These are phyloP conservation scores for Rousettus madagascariensis DNA, from an alignment of 2,797 vertebrate genomes.

Conservation along the genomic window DNA sequence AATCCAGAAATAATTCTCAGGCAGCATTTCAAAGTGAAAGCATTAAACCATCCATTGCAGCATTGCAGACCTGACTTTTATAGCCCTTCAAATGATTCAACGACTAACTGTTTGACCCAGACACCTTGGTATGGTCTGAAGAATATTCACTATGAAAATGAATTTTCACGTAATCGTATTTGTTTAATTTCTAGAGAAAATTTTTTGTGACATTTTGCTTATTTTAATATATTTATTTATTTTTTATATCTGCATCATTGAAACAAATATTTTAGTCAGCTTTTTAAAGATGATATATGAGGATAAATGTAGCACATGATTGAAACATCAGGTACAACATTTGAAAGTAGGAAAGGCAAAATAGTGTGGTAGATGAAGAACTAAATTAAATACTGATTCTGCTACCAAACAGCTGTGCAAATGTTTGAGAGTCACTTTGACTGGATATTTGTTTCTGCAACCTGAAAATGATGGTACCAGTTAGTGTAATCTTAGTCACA, in stretches of 20 bases:
- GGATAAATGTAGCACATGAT: neutral
- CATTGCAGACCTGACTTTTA: neutral
- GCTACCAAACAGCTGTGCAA: neutral
- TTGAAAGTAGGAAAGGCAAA: neutral
- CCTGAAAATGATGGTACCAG: neutral
- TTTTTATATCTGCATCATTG: neutral
- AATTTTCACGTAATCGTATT: neutral
- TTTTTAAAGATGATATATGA: neutral
- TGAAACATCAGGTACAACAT: neutral
- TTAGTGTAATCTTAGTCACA: neutral
- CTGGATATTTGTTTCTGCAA: neutral
- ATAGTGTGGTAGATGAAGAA: neutral
- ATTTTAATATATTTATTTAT: constrained; percentile 4
- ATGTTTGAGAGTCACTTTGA: neutral
- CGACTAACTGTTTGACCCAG: neutral
- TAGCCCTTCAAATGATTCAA: neutral
- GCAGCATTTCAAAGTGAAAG: constrained; percentile 47
- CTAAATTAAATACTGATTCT: neutral
- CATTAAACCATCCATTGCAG: neutral
- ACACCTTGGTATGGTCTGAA: neutral
- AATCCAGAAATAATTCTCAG: constrained; percentile 41
- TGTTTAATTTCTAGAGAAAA: constrained; percentile 12
- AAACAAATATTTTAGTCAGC: neutral
- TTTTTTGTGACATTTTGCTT: neutral
- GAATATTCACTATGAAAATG: neutral